phyloP scores from a whole-genome alignment of 30 jellyfish, hydroid and myxozoan genomes.

The Turritopsis rubra region DNA sequence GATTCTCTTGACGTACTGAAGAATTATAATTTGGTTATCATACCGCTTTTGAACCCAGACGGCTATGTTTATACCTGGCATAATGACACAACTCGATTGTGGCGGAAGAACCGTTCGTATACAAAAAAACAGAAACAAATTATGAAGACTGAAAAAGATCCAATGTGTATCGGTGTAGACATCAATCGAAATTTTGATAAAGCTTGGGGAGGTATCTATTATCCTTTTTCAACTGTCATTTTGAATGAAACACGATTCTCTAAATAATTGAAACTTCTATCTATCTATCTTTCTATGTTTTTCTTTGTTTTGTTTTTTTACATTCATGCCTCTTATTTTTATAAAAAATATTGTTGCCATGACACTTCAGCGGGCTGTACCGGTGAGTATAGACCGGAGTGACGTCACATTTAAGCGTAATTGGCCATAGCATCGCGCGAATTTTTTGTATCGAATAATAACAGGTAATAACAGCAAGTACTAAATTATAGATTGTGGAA shows the following conservation, averaged over 20 bases:
- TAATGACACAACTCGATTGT: slow-evolving; percentile 9
- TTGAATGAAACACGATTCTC: background rate
- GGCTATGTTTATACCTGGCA: slow-evolving; percentile 48
- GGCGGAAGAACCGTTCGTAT: slow-evolving; percentile 42
- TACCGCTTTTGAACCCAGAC: slow-evolving; percentile 49
- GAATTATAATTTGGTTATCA: slow-evolving; percentile 19
- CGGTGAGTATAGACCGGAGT: too few species aligned
- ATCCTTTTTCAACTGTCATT: background rate
- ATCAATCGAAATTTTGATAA: slow-evolving; percentile 40
- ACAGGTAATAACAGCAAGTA: too few species aligned
- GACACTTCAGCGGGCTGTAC: too few species aligned
- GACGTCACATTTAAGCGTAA: too few species aligned
- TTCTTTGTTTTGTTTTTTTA: too few species aligned
- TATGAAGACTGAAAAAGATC: slow-evolving; percentile 4
- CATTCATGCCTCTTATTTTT: too few species aligned
- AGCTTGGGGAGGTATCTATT: slow-evolving; percentile 41
- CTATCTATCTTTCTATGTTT: too few species aligned
- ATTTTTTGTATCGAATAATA: too few species aligned
- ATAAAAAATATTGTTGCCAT: too few species aligned
- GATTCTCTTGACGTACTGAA: background rate
- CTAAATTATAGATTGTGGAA: too few species aligned
- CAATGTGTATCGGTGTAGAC: slow-evolving; percentile 45
- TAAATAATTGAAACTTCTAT: too few species aligned
- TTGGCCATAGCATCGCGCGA: too few species aligned
- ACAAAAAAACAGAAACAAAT: slow-evolving; percentile 9